Evolutionary conservation across 2,888 invertebrate species (phyloP).

Genomic region (Camponotus fellah): DNA sequence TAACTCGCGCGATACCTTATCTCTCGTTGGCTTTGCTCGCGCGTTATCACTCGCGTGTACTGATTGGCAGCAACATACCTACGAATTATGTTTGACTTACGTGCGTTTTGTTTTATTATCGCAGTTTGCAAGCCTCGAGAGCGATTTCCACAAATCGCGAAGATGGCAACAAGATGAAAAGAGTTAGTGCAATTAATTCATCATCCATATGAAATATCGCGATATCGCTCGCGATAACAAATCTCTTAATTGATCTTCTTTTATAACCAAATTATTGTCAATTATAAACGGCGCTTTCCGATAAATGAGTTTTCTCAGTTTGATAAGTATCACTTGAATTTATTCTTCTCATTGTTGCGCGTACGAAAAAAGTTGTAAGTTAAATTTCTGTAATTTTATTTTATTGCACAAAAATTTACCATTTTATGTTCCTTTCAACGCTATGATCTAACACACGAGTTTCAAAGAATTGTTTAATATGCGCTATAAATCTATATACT

Average conservation of each 20-base stretch:
- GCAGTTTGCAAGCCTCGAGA: neutral
- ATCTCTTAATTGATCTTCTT: neutral
- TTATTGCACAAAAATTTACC: neutral
- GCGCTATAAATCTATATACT: neutral
- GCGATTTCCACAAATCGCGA: slow-evolving; percentile 10
- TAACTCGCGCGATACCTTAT: slow-evolving; percentile 60
- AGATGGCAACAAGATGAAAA: neutral
- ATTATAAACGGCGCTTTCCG: neutral
- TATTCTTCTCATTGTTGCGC: neutral
- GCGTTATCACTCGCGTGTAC: slow-evolving; percentile 58
- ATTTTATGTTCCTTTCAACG: neutral
- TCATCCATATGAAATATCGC: neutral
- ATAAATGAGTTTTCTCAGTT: neutral
- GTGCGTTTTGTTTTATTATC: slow-evolving; percentile 44
- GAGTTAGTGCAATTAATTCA: neutral
- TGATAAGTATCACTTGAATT: neutral
- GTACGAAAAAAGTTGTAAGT: neutral
- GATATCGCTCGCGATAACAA: neutral
- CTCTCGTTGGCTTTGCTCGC: slow-evolving; percentile 49
- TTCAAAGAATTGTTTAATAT: neutral
- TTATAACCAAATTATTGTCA: slow-evolving; percentile 19
- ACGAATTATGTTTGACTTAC: slow-evolving; percentile 55
- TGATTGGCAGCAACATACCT: slow-evolving; percentile 55
- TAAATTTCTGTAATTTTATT: neutral
- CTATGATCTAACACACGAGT: neutral